phyloP scores from a whole-genome alignment of 2,888 invertebrate species.

The Epistrophe grossulariae region DNA sequence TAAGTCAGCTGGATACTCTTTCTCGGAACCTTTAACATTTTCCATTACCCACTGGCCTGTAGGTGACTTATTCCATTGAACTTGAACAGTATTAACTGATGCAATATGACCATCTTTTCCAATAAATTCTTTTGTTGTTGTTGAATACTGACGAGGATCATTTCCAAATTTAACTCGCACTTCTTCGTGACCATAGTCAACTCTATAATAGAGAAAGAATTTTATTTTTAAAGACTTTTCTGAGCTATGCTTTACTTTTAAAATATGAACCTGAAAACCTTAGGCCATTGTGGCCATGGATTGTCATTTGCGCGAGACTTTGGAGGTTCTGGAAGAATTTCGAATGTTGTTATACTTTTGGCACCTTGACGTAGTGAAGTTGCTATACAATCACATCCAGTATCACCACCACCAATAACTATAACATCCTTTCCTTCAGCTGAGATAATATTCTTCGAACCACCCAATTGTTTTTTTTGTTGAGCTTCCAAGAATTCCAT shows the following conservation, averaged over 20 bases:
- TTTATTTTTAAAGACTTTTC: not conserved
- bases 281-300: conserved; percentile 99
- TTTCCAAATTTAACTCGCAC: conserved; percentile 94
- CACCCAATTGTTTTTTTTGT: conserved; percentile 96
- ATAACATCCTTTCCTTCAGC: conserved; percentile 98
- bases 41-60: conserved; percentile 97
- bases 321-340: conserved; percentile 97
- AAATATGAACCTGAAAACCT: conserved; percentile 90
- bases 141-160: conserved; percentile 97
- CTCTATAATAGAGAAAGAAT: conserved; percentile 83
- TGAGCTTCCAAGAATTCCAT: conserved; percentile 98
- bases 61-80: conserved; percentile 96
- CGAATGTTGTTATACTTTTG: conserved; percentile 94
- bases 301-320: conserved; percentile 92
- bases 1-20: conserved; percentile 93
- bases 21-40: conserved; percentile 92
- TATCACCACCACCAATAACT: conserved; percentile 94
- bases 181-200: conserved; percentile 99
- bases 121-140: conserved; percentile 97
- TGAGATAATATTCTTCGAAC: conserved; percentile 86
- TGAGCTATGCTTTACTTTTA: not conserved
- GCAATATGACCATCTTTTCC: conserved; percentile 95
- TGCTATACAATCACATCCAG: conserved; percentile 99
- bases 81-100: conserved; percentile 95
- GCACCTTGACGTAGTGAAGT: conserved; percentile 98